Evolutionary conservation across 2,113 vertebrate genomes (phyloP).

Genomic region (Psittacus erithacus): DNA sequence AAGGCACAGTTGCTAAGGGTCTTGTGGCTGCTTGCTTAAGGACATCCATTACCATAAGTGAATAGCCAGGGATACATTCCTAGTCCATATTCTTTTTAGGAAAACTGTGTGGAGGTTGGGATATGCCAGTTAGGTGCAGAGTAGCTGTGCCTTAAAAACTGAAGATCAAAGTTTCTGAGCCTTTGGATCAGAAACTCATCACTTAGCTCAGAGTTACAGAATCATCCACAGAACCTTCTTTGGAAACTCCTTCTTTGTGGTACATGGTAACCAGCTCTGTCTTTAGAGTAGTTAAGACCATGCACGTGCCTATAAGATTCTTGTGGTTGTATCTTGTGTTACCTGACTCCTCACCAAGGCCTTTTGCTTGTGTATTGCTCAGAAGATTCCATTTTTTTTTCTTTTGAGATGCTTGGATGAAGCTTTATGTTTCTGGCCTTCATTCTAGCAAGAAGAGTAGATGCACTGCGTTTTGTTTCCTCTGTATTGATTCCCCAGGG

Average conservation of each 20-base stretch:
- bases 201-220: neutral
- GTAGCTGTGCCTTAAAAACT: neutral
- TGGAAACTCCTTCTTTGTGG: neutral
- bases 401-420: neutral
- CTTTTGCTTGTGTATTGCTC: neutral
- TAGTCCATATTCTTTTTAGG: neutral
- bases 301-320: neutral
- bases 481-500: neutral
- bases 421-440: neutral
- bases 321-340: neutral
- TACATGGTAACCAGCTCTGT: neutral
- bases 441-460: neutral
- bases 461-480: neutral
- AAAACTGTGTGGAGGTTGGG: neutral
- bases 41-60: rapidly evolving
- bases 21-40: neutral
- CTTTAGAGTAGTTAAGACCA: neutral
- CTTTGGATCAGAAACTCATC: neutral
- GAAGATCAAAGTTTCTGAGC: neutral
- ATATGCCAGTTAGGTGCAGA: neutral
- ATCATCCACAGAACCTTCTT: neutral
- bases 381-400: neutral
- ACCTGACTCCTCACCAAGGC: neutral
- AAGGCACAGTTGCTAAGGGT: neutral
- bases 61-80: neutral